Evolutionary conservation across 1,140 invertebrate species (phyloP).

Genomic region (Drosophila ohnishii): DNA sequence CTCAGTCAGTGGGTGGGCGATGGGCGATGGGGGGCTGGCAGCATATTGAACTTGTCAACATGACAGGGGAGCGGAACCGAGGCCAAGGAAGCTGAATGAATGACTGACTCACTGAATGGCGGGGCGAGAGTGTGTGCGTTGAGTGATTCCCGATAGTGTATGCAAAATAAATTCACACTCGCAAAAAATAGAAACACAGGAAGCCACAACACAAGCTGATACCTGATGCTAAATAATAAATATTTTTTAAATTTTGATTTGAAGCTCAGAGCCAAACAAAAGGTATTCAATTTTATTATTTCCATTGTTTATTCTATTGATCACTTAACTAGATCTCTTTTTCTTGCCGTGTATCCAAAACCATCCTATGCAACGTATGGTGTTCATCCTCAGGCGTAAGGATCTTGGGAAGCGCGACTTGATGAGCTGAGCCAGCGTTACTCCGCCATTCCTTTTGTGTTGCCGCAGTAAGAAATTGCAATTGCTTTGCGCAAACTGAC

Average conservation of each 20-base stretch:
- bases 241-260: not conserved
- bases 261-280: not conserved
- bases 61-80: conserved; percentile 57
- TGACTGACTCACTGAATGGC: conserved; percentile 42
- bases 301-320: not conserved
- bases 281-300: not conserved
- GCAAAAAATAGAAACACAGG: not conserved
- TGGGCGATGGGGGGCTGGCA: conserved; percentile 17
- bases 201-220: too few species aligned
- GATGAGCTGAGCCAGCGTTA: conserved; percentile 62
- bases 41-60: conserved; percentile 74
- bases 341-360: conserved; percentile 13
- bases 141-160: conserved; percentile 68
- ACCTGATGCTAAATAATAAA: not conserved
- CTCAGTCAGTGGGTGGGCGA: conserved; percentile 24
- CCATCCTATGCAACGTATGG: not conserved
- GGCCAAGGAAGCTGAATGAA: conserved; percentile 47
- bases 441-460: conserved; percentile 40
- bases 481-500: conserved; percentile 68
- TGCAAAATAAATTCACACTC: conserved; percentile 64
- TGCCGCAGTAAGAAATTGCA: conserved; percentile 66
- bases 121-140: conserved; percentile 48
- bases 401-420: conserved; percentile 41
- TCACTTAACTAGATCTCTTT: not conserved
- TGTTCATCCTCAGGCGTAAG: not conserved